Evolutionary conservation across 2,888 invertebrate species (phyloP).

Genomic region (Stenotaenia linearis): DNA sequence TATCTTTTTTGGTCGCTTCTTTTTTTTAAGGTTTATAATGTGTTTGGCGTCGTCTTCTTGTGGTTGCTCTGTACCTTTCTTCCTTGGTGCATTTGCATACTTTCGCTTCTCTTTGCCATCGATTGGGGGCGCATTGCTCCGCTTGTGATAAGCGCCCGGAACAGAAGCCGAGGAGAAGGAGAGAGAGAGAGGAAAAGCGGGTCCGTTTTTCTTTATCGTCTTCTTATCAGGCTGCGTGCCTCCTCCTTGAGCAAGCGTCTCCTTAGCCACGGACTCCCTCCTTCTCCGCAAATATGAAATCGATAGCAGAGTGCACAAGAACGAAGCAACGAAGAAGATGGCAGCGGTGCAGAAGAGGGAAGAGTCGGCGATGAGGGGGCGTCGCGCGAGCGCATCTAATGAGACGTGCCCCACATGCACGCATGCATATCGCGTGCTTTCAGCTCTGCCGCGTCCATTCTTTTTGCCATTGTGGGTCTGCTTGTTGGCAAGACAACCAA

Average conservation of each 20-base stretch:
- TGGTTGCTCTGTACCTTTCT: conserved; percentile 15
- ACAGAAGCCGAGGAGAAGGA: conserved; percentile 29
- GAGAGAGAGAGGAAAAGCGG: conserved; percentile 13
- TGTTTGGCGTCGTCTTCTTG: conserved; percentile 28
- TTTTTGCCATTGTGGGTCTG: conserved; percentile 8
- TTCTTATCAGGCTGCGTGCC: conserved; percentile 31
- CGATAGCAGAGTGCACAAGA: conserved; percentile 28
- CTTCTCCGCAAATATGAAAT: conserved; percentile 33
- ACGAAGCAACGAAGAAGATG: not conserved
- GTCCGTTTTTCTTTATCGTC: conserved; percentile 35
- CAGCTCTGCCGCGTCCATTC: conserved; percentile 31
- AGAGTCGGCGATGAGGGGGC: conserved; percentile 27
- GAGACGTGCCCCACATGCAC: conserved; percentile 34
- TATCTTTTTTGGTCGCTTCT: not conserved
- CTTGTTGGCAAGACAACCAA: conserved; percentile 26
- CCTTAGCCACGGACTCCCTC: conserved; percentile 30
- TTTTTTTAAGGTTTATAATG: conserved; percentile 29
- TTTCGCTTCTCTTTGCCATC: conserved; percentile 30
- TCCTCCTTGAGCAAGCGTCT: conserved; percentile 30
- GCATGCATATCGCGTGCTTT: conserved; percentile 34
- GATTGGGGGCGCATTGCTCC: conserved; percentile 33
- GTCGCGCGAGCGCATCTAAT: conserved; percentile 33
- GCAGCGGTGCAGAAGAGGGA: conserved; percentile 27
- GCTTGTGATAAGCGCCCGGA: conserved; percentile 33
- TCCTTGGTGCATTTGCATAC: conserved; percentile 32